phyloP scores from a whole-genome alignment of 1,140 invertebrate genomes.

The Zeugodacus cucurbitae region DNA sequence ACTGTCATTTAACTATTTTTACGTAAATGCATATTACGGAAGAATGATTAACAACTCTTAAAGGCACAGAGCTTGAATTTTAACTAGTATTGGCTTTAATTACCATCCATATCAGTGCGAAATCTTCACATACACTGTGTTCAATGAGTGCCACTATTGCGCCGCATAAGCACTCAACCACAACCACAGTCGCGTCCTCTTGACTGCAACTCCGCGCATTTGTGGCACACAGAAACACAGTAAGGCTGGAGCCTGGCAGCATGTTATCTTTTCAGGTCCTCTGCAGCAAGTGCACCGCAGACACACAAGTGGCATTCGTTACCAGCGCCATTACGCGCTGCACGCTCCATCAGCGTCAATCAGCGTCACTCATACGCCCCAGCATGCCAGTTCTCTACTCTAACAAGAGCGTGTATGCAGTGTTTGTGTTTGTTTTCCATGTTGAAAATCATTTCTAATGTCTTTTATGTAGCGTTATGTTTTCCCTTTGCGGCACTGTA shows the following conservation, averaged over 20 bases:
- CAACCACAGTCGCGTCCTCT: background rate
- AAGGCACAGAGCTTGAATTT: too few relatives aligned
- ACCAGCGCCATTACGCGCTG: background rate
- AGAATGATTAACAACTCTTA: too few relatives aligned
- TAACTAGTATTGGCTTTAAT: background rate
- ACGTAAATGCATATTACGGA: too few relatives aligned
- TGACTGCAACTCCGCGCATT: too few relatives aligned
- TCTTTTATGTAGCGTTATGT: background rate
- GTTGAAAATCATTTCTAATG: conserved; percentile 7
- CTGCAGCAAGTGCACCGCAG: background rate
- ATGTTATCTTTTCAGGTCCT: background rate
- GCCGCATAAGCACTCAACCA: background rate
- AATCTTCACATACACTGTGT: background rate
- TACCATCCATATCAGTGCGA: background rate
- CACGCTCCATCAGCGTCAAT: background rate
- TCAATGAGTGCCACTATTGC: background rate
- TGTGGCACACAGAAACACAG: background rate
- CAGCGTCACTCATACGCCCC: conserved; percentile 26
- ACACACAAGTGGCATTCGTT: background rate
- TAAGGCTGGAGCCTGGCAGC: background rate
- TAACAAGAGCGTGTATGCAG: background rate
- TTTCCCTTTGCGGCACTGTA: background rate
- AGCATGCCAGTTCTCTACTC: background rate
- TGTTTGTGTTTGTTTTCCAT: background rate
- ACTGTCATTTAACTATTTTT: too few relatives aligned